Percentiles rank a stretch among this genome's conserved stretches.
Conservation (phyloP, 1,140 invertebrate genomes). For the Eriosoma lanigerum region DNA sequence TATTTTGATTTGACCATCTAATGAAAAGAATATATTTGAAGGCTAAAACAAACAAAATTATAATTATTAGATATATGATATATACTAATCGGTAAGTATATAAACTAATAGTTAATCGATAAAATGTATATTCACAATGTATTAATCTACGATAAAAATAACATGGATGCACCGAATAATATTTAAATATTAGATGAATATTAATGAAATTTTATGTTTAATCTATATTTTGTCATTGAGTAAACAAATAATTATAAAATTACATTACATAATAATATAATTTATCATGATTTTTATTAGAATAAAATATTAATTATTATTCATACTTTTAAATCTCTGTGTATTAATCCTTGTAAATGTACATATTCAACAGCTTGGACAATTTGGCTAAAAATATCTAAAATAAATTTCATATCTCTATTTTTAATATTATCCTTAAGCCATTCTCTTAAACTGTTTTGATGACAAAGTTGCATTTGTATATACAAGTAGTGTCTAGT, state of each 20-base stretch:
- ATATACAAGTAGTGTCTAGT: conserved; percentile 72
- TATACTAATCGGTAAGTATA: no score
- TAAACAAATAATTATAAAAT: no score
- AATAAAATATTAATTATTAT: conserved; percentile 32
- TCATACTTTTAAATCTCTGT: conserved; percentile 87
- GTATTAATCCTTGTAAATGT: conserved; percentile 86
- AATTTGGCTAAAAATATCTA: conserved; percentile 89
- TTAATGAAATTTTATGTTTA: no score
- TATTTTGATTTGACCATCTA: conserved; percentile 87
- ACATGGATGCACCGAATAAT: no score
- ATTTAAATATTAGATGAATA: no score
- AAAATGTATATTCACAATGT: no score
- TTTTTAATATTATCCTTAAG: conserved; percentile 62
- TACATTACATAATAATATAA: no score
- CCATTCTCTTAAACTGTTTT: conserved; percentile 90
- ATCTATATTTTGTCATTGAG: no score
- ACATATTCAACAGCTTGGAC: conserved; percentile 93
- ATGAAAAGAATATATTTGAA: conserved; percentile 93
- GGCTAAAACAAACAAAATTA: conserved; percentile 65
- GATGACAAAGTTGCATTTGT: conserved; percentile 94
- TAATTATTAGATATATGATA: no score
- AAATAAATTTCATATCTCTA: conserved; percentile 62
- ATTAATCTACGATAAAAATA: no score
- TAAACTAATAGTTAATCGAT: no score
- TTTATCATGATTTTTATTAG: not conserved